Evolutionary conservation across 2,113 vertebrate species (phyloP), one percentile per base, ranked within the genome.

Genomic region (Callospermophilus lateralis): DNA sequence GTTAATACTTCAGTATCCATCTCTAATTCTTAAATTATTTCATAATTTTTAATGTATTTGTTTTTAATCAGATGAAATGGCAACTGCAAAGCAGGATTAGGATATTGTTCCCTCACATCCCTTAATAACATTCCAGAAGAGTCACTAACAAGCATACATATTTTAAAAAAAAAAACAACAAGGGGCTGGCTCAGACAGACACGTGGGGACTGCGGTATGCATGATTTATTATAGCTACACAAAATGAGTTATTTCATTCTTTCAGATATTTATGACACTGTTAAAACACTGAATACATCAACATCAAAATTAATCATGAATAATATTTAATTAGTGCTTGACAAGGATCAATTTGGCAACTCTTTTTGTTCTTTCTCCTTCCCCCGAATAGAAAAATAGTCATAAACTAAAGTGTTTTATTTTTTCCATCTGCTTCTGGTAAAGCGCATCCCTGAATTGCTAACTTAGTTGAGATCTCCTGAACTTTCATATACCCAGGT

Each of bases 301-400:
- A 98, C 97, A 98, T 98, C 98, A 98, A 97, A 98, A 98, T 98
- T 98, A 98, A 98, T 99, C 98, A 98, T 98, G 98, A 97, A 98
- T 98, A 98, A 98, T 98, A 98, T 98, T 98, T 99, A 98, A 99
- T 98, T 99, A 98, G 96, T 34, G 80, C 98, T 98, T 98, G 98
- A 98, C 98, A 98, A 98, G 98, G 98, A 98, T 98, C 98, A 98
- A 98, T 98, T 98, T 98, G 98, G 98, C 98, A 98, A 98, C 98
- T 98, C 98, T 98, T 98, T 98, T 98, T 98, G 97, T 97, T 98
- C 94, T 97, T 79, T 85, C 45, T 95, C 92, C 70, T 96, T 95
- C 97, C 97, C 95, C 97, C 63, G 79, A 97, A 98, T 97, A 98
- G 98, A 98, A 98, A 98, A 98, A 98, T 98, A 98, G 98, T 91